These are phyloP conservation scores for Scatophagus argus DNA, from an alignment of 2,113 vertebrate genomes.

Conservation along the genomic window DNA sequence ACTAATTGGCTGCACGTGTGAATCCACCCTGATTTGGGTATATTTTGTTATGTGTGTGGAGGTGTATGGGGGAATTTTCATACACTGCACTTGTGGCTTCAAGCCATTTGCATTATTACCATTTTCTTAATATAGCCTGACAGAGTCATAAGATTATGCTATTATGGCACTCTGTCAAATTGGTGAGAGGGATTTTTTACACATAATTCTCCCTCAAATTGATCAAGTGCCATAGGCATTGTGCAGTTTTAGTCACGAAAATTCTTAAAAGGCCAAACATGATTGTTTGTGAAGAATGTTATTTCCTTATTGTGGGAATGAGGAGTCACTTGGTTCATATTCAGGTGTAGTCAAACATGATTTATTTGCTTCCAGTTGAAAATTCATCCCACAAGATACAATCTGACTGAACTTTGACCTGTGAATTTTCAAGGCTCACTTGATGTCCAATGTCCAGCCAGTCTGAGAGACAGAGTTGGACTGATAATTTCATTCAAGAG, in stretches of 20 bases:
- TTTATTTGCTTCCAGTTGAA: background rate
- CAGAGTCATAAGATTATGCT: slow-evolving; percentile 49
- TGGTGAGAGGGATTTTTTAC: slow-evolving; percentile 22
- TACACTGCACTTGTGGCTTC: slow-evolving; percentile 20
- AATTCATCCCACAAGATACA: background rate
- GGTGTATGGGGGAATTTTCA: slow-evolving; percentile 16
- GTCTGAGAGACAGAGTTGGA: background rate
- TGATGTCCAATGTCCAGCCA: background rate
- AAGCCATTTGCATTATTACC: slow-evolving; percentile 52
- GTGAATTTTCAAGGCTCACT: background rate
- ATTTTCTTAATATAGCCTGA: slow-evolving; percentile 60
- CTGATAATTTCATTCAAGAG: slow-evolving; percentile 5
- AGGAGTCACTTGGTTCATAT: background rate
- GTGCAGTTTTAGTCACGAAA: slow-evolving; percentile 24
- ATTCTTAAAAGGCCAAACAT: slow-evolving; percentile 41
- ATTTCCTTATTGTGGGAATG: background rate
- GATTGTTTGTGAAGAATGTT: background rate
- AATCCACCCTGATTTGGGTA: slow-evolving; percentile 31
- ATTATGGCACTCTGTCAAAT: slow-evolving; percentile 53
- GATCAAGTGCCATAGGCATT: background rate
- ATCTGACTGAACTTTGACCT: slow-evolving; percentile 4
- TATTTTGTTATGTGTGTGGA: background rate
- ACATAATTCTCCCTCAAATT: slow-evolving; percentile 9
- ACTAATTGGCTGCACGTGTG: slow-evolving; percentile 69
- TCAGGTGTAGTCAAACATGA: background rate